A percentile compares a stretch with the other conserved stretches of the same genome.
Evolutionary conservation across 2,888 invertebrate genomes (phyloP).

Genomic region (Pseudeuparius sepicola): DNA sequence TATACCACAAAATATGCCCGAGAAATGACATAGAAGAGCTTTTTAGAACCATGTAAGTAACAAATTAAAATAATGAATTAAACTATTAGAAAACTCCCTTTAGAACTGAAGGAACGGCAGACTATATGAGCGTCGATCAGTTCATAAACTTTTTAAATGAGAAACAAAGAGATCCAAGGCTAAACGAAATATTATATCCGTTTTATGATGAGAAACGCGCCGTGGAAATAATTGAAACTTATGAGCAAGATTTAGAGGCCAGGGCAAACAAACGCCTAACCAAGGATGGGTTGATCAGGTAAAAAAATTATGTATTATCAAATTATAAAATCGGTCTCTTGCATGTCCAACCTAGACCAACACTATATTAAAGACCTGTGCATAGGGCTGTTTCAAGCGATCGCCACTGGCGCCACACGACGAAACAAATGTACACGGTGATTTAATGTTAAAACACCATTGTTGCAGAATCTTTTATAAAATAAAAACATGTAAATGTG

Average conservation of each 20-base stretch:
- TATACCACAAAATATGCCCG: conserved; percentile 98
- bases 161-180: conserved; percentile 93
- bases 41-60: conserved; percentile 86
- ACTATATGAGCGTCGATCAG: conserved; percentile 76
- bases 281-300: conserved; percentile 90
- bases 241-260: conserved; percentile 77
- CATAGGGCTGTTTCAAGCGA: too few relatives aligned
- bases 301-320: conserved; percentile 12
- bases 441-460: too few relatives aligned
- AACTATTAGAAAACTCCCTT: conserved; percentile 9
- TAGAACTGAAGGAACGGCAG: conserved; percentile 85
- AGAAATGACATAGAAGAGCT: conserved; percentile 97
- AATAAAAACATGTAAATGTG: too few relatives aligned
- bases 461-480: too few relatives aligned
- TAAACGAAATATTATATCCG: conserved; percentile 98
- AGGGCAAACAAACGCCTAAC: conserved; percentile 65
- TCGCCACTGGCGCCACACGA: too few relatives aligned
- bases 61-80: not conserved
- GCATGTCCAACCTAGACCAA: too few relatives aligned
- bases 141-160: conserved; percentile 91
- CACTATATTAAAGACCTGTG: too few relatives aligned
- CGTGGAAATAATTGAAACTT: conserved; percentile 83
- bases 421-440: too few relatives aligned
- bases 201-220: conserved; percentile 92
- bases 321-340: too few relatives aligned